A percentile compares a stretch with the other conserved stretches of the same genome.
Conservation (phyloP, 2,113 vertebrate species). For the Pomatostomus ruficeps region DNA sequence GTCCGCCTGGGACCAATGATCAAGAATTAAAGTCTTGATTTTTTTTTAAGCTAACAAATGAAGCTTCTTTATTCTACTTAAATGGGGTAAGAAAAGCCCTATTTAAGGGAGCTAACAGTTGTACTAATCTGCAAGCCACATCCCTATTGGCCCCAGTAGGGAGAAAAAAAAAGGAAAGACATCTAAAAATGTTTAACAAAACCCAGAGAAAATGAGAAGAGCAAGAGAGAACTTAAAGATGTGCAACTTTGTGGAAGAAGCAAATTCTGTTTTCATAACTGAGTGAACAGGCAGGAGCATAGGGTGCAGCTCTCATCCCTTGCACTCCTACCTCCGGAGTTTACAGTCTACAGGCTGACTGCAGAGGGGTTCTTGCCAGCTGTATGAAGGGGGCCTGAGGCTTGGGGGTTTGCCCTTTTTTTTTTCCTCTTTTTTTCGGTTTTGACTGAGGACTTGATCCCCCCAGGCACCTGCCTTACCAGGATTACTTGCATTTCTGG, state of each 20-base stretch:
- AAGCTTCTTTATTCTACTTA: conserved; percentile 65
- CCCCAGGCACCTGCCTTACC: background rate
- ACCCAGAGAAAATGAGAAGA: background rate
- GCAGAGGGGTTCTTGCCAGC: background rate
- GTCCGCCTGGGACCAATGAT: conserved; percentile 57
- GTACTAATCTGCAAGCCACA: conserved; percentile 25
- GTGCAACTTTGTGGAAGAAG: background rate
- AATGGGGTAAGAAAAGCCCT: conserved; percentile 51
- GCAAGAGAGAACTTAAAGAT: background rate
- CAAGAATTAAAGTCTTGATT: conserved; percentile 59
- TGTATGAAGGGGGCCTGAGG: background rate
- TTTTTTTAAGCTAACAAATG: conserved; percentile 66
- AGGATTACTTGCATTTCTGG: conserved; percentile 29
- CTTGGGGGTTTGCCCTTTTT: background rate
- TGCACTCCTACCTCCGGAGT: fast-evolving
- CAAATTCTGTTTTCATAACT: background rate
- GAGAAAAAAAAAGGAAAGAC: background rate
- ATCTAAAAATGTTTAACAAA: conserved; percentile 8
- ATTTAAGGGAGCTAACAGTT: conserved; percentile 44
- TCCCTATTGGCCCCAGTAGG: background rate
- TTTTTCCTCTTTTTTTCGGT: background rate
- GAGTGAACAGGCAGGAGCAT: background rate
- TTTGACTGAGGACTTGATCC: background rate
- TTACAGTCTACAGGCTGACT: background rate
- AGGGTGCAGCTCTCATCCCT: background rate